Evolutionary conservation across 2,888 invertebrate genomes (phyloP), one percentile per base, ranked within the genome.

Genomic region (Rugalucina vietnamica): DNA sequence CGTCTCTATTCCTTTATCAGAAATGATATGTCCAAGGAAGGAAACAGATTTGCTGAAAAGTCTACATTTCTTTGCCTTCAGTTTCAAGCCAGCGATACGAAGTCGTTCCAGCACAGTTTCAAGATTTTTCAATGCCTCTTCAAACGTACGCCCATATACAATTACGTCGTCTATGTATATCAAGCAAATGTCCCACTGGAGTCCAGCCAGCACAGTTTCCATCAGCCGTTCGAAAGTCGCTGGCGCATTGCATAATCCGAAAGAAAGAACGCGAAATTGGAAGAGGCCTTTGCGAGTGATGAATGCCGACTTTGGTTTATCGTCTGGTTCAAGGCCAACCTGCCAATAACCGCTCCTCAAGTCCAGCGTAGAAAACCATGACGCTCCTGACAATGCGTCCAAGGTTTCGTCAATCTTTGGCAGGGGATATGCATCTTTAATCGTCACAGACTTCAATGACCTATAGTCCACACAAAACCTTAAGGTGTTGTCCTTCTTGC

Each of bases 241-340:
- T 1, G 78, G 76, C 32, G 74, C 72, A 72, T 83, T 85, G 2
- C 32, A 74, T n/a, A 89, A 60, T 24, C 88, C 86, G 57, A 86
- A 78, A 14, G 82, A 79, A 70, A 86, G 79, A 27, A 79, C 65
- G 27, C 29, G n/a, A 43, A 84, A 87, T 37, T 88, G 84, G 49
- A 57, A 88, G 1, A 86, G 70, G 8, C 88, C 86, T 60, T 84
- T 82, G 37, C 82, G 84, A 14, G 81, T 84, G 18, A 75, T 73
- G 70, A 89, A 88, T 57, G 87, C 86, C 10, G 89, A 86, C 74
- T 88, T 88, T 14, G 72, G 82, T n/a, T 83, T 83, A 39, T 85
- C 85, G 18, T 54, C 39, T 14, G 77, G 32, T 34, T 69, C 34
- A 1, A 89, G 72, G 8, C 87, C 84, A 36, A 89, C 69, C 49